These are phyloP conservation scores for Drosophila dunni DNA, from an alignment of 1,140 invertebrate genomes.

Conservation along the genomic window DNA sequence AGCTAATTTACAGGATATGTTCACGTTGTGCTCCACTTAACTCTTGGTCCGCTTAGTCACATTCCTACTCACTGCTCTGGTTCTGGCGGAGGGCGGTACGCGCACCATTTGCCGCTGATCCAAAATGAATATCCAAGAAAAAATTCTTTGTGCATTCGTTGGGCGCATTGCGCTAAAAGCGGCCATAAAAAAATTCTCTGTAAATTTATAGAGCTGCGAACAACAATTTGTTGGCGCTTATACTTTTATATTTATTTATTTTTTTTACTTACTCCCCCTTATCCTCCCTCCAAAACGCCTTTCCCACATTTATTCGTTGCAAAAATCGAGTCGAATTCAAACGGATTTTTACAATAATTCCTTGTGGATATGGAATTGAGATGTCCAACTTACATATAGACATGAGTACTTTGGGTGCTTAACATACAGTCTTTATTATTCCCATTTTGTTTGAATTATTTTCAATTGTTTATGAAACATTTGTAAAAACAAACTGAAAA, in stretches of 20 bases:
- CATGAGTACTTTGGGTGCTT: not conserved
- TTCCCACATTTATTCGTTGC: not conserved
- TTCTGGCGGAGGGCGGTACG: conserved; percentile 18
- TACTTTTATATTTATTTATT: conserved; percentile 13
- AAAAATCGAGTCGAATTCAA: not conserved
- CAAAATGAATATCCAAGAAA: conserved; percentile 14
- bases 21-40: not conserved
- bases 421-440: not conserved
- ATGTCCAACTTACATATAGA: not conserved
- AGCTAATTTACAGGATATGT: not conserved
- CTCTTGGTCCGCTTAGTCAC: not conserved
- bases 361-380: not conserved
- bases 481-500: not conserved
- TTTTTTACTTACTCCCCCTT: not conserved
- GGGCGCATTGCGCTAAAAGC: not conserved
- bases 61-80: not conserved
- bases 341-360: not conserved
- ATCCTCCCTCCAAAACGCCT: not conserved
- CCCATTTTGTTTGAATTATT: not conserved
- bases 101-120: conserved; percentile 18
- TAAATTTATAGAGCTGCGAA: conserved; percentile 13
- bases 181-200: conserved; percentile 7
- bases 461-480: not conserved
- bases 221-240: conserved; percentile 8
- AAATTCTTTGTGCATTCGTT: conserved; percentile 13